These are phyloP conservation scores for Peromyscus eremicus DNA, from an alignment of 2,797 vertebrate genomes.

Conservation along the genomic window DNA sequence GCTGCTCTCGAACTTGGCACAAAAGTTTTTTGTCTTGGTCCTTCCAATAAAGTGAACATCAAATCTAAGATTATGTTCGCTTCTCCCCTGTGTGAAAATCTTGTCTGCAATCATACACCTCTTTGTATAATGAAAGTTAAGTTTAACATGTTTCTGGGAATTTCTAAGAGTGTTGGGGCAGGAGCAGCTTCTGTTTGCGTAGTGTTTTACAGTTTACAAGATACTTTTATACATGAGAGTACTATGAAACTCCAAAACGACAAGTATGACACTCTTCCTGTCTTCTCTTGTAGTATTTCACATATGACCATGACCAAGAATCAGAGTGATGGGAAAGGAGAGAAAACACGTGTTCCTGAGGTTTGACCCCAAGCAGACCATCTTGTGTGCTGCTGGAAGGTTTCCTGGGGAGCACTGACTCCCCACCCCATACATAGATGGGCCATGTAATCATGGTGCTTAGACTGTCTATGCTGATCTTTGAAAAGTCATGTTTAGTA, in stretches of 20 bases:
- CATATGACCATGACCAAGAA: conserved; percentile 37
- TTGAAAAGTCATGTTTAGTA: conserved; percentile 70
- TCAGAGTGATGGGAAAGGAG: conserved; percentile 15
- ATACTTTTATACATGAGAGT: conserved; percentile 21
- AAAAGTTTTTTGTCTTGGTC: not conserved
- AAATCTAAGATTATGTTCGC: not conserved
- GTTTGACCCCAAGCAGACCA: not conserved
- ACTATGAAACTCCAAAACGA: conserved; percentile 24
- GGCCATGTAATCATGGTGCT: conserved; percentile 19
- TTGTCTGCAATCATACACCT: not conserved
- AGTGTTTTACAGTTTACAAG: not conserved
- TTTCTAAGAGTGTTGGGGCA: not conserved
- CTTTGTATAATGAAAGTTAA: not conserved
- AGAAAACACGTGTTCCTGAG: conserved; percentile 10
- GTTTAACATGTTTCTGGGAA: not conserved
- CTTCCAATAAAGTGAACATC: not conserved
- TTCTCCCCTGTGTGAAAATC: not conserved
- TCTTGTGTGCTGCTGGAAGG: not conserved
- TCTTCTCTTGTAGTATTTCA: conserved; percentile 11
- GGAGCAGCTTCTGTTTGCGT: conserved; percentile 1
- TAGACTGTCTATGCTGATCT: conserved; percentile 17
- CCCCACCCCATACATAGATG: not conserved
- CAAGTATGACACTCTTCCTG: not conserved
- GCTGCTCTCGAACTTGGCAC: not conserved
- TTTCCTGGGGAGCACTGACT: not conserved